These are phyloP conservation scores for Sitta carolinensis DNA, from an alignment of 2,797 vertebrate species.

Conservation along the genomic window DNA sequence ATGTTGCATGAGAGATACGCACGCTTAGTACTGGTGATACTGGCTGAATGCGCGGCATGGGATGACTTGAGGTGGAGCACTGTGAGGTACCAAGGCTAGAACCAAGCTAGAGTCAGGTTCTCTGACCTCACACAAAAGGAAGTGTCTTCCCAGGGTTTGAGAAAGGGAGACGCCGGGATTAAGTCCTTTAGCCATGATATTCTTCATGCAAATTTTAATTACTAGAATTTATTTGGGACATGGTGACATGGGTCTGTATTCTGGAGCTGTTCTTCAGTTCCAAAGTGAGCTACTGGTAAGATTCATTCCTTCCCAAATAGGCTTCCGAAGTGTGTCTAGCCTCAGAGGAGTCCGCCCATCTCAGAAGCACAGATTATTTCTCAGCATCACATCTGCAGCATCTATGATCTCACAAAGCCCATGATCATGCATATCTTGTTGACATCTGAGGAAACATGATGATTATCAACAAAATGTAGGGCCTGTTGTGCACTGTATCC, in stretches of 20 bases:
- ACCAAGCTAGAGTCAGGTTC: background rate
- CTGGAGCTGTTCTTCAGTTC: background rate
- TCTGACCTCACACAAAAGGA: background rate
- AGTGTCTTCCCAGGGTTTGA: background rate
- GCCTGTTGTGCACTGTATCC: constrained; percentile 53
- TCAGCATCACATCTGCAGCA: constrained; percentile 35
- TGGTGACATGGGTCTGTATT: background rate
- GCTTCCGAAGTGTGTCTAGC: background rate
- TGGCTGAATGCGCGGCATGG: background rate
- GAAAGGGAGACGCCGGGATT: background rate
- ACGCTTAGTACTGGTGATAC: fast-evolving
- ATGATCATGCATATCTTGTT: constrained; percentile 47
- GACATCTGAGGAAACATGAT: constrained; percentile 68
- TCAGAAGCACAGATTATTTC: background rate
- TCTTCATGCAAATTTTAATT: background rate
- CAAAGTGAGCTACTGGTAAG: background rate
- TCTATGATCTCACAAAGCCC: constrained; percentile 64
- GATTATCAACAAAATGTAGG: constrained; percentile 63
- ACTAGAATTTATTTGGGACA: background rate
- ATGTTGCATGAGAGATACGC: background rate
- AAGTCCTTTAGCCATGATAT: background rate
- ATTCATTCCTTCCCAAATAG: background rate
- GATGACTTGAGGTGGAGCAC: background rate
- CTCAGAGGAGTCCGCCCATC: background rate
- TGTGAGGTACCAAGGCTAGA: background rate